Evolutionary conservation across 2,888 invertebrate genomes (phyloP).

Genomic region (Cosmorhoe ocellata): DNA sequence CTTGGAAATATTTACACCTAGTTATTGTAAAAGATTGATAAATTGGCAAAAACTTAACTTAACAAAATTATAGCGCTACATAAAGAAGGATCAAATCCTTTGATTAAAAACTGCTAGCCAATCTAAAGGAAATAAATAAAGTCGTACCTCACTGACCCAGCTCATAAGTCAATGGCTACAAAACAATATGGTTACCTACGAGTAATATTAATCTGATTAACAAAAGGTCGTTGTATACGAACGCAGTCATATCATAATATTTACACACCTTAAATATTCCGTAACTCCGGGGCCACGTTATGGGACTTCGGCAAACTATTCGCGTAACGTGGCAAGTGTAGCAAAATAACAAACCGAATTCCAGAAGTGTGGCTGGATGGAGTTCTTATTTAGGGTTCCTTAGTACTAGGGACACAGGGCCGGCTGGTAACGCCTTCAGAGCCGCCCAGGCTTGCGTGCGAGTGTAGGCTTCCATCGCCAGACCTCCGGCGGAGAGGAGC

Average conservation of each 20-base stretch:
- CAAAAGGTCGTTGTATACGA: slow-evolving; percentile 11
- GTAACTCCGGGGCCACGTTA: not conserved
- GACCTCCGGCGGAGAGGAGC: slow-evolving; percentile 91
- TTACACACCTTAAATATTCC: slow-evolving; percentile 14
- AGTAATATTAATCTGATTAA: slow-evolving; percentile 8
- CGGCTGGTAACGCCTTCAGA: slow-evolving; percentile 94
- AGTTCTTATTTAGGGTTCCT: slow-evolving; percentile 57
- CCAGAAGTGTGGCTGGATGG: not conserved
- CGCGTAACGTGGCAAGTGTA: too few species aligned
- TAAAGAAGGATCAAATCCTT: slow-evolving; percentile 19
- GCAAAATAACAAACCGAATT: too few species aligned
- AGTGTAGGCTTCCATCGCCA: slow-evolving; percentile 91
- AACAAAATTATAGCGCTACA: not conserved
- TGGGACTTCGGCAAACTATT: too few species aligned
- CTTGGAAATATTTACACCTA: slow-evolving; percentile 16
- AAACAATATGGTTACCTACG: slow-evolving; percentile 4
- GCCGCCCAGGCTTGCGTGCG: slow-evolving; percentile 97
- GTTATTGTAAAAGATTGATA: not conserved
- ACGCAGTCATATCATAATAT: slow-evolving; percentile 15
- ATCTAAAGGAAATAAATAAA: slow-evolving; percentile 22
- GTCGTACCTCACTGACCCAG: not conserved
- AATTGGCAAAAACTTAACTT: too few species aligned
- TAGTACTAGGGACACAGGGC: slow-evolving; percentile 86
- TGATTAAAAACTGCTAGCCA: slow-evolving; percentile 13
- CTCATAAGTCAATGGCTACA: not conserved